Evolutionary conservation across 2,888 invertebrate species (phyloP), one percentile per base, ranked within the genome.

Genomic region (Crocallis elinguaria): DNA sequence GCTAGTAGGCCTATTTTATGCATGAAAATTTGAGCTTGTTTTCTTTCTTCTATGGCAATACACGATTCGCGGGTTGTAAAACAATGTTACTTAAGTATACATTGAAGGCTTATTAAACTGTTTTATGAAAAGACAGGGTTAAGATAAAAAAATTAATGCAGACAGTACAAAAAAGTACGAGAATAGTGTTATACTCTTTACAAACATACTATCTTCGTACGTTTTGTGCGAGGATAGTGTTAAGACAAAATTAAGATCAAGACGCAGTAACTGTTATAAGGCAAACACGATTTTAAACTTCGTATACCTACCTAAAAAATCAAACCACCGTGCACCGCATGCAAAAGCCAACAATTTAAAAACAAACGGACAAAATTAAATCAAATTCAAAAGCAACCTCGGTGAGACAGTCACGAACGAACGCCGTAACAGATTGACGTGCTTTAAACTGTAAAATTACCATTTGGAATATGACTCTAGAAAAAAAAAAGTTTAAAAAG

Each of bases 391-490:
- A 16, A 69, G 70, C 23, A 38, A 37, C 45, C 13, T 29, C 16
- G 41, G 29, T 29, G 9, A 70, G 62, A 65, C 64, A 86, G 89
- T 89, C 90, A 90, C 90, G 90, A 82, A 60, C 73, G 71, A 78
- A 76, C 74, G 70, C 68, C 77, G 73, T 86, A 86, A 88, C 84
- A 85, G 84, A 87, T 84, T 89, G 88, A 84, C 90, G 89, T 88
- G 88, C 82, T 86, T 84, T 79, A 85, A 88, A 89, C 89, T 89
- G 88, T 43, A 53, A 49, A 54, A 54, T 54, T 54, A 54, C 38
- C 46, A 54, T 85, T 69, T 67, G 64, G 79, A 81, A 82, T 66
- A 75, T 75, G 75, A 70, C 72, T 73, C 69, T 61, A 76, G 68
- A 79, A 79, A 80, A 79, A 77, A 77, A 72, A 66, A 54, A 67